Conservation (phyloP, 2,888 invertebrate species). For the Nomada hirtipes region DNA sequence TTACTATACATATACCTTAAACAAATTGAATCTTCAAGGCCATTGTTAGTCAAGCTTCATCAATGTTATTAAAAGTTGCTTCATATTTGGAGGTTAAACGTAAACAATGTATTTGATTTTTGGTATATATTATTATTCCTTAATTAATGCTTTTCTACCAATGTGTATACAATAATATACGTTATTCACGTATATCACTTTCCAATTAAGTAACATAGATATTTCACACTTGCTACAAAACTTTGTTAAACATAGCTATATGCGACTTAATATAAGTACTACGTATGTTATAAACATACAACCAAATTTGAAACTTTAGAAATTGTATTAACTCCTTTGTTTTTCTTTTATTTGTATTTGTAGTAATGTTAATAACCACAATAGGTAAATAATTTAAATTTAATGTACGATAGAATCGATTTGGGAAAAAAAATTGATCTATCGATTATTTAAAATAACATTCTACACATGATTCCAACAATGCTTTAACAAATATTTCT, state of each 20-base stretch:
- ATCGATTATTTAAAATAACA: not conserved
- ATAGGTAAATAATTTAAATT: not conserved
- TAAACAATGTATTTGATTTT: constrained; percentile 5
- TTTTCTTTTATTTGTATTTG: not conserved
- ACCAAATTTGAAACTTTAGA: not conserved
- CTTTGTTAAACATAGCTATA: constrained; percentile 43
- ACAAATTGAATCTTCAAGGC: not conserved
- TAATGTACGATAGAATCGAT: not conserved
- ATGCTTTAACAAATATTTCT: not conserved
- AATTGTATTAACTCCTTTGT: not conserved
- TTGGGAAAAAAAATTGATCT: not conserved
- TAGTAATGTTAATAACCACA: not conserved
- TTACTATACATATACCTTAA: not conserved
- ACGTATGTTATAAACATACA: constrained; percentile 29
- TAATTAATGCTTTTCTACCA: not conserved
- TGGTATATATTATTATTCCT: not conserved
- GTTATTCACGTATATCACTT: constrained; percentile 14
- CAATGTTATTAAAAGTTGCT: constrained; percentile 16
- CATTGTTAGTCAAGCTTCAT: not conserved
- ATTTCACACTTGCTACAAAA: constrained; percentile 27
- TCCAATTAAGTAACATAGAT: constrained; percentile 18
- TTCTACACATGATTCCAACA: not conserved
- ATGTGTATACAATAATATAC: constrained; percentile 5
- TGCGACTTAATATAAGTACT: constrained; percentile 25
- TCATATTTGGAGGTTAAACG: constrained; percentile 41